Evolutionary conservation across 2,888 invertebrate species (phyloP).

Genomic region (Dendrolimus houi): DNA sequence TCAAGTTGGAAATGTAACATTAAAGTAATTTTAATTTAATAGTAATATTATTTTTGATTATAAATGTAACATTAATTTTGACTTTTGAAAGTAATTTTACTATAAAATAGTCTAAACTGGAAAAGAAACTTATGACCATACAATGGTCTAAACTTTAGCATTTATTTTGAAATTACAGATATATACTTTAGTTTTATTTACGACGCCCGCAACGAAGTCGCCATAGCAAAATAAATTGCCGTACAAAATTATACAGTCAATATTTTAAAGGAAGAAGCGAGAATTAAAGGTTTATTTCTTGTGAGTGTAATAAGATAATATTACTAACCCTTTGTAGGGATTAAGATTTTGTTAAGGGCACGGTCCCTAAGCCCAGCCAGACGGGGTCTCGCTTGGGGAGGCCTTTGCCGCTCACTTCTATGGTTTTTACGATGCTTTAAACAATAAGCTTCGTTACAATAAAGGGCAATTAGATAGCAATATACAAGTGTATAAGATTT

Average conservation of each 20-base stretch:
- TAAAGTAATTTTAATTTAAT: no score
- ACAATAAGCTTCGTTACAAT: constrained; percentile 23
- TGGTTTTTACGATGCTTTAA: constrained; percentile 58
- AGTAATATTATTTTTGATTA: no score
- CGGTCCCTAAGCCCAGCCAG: constrained; percentile 55
- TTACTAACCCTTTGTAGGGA: constrained; percentile 74
- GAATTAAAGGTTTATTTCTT: constrained; percentile 70
- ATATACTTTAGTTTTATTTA: no score
- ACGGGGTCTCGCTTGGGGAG: constrained; percentile 47
- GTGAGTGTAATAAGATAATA: constrained; percentile 71
- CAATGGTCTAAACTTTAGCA: no score
- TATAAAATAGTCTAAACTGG: no score
- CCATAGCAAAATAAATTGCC: no score
- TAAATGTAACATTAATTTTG: no score
- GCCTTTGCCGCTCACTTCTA: constrained; percentile 53
- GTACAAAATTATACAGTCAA: constrained; percentile 2
- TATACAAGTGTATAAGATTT: not conserved
- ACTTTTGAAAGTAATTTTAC: no score
- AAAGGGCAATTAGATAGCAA: not conserved
- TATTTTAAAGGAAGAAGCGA: constrained; percentile 43
- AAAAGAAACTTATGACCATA: no score
- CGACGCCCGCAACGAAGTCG: no score
- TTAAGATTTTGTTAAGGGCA: constrained; percentile 75
- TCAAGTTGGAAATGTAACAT: no score
- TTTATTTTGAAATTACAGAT: no score